phyloP scores from a whole-genome alignment of 2,888 invertebrate genomes.

The Heteropelma amictum region DNA sequence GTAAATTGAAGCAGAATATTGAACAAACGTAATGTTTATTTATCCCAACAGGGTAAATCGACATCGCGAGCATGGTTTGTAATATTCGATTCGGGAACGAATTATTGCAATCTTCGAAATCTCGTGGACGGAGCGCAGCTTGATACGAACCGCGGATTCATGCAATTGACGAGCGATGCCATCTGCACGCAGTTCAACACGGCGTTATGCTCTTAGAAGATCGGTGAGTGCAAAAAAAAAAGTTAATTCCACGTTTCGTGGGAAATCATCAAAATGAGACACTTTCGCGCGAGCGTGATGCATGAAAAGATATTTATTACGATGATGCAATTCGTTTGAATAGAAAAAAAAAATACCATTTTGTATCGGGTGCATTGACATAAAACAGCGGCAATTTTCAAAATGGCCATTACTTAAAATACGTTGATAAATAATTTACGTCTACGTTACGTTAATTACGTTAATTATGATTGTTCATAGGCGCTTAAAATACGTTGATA shows the following conservation, averaged over 20 bases:
- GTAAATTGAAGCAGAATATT: background rate
- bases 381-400: too few species aligned
- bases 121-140: conserved; percentile 61
- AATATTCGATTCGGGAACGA: conserved; percentile 65
- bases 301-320: conserved; percentile 43
- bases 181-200: conserved; percentile 67
- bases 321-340: background rate
- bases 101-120: conserved; percentile 68
- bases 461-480: background rate
- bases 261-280: too few species aligned
- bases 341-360: background rate
- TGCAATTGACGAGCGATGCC: conserved; percentile 60
- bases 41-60: conserved; percentile 62
- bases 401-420: background rate
- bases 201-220: conserved; percentile 55
- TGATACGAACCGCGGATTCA: conserved; percentile 55
- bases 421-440: conserved; percentile 24
- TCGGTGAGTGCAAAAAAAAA: background rate
- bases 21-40: background rate
- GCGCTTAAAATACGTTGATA: too few species aligned
- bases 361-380: too few species aligned
- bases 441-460: conserved; percentile 4
- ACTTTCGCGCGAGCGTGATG: background rate
- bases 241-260: background rate
- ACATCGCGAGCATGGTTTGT: conserved; percentile 63